Conservation (phyloP, 2,888 invertebrate genomes). For the Conus canariensis region DNA sequence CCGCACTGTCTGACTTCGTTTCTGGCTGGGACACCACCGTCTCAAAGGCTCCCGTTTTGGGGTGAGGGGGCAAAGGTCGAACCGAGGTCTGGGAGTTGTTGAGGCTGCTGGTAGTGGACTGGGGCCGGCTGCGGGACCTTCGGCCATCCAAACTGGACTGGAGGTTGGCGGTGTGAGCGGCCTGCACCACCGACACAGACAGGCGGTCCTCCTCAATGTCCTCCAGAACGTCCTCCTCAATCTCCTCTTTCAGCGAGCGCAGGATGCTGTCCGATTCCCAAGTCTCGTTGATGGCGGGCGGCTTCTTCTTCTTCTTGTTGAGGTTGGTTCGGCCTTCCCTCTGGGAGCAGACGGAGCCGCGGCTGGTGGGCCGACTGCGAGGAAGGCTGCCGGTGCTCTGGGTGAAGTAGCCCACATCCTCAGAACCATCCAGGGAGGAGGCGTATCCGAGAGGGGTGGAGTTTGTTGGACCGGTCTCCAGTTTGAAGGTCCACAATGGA, state of each 20-base stretch:
- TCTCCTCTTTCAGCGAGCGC: conserved; percentile 57
- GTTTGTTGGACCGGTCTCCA: conserved; percentile 63
- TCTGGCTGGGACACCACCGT: conserved; percentile 15
- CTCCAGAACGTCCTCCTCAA: conserved; percentile 60
- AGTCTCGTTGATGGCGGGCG: conserved; percentile 46
- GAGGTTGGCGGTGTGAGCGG: background rate
- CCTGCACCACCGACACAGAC: conserved; percentile 52
- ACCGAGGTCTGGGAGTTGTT: conserved; percentile 44
- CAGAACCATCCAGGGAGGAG: conserved; percentile 64
- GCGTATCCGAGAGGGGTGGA: conserved; percentile 67
- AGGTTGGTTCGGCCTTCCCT: conserved; percentile 51
- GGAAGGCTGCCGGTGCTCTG: conserved; percentile 56
- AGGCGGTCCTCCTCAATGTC: conserved; percentile 66
- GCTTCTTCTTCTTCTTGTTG: conserved; percentile 65
- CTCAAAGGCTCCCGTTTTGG: conserved; percentile 48
- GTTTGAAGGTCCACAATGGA: conserved; percentile 39
- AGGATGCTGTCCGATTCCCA: conserved; percentile 31
- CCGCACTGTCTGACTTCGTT: background rate
- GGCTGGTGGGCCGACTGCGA: conserved; percentile 63
- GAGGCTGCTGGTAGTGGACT: background rate
- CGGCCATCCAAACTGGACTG: background rate
- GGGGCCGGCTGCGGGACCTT: background rate
- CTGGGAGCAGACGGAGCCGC: conserved; percentile 60
- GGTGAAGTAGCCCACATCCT: conserved; percentile 66
- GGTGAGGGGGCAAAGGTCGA: conserved; percentile 47